phyloP scores from a whole-genome alignment of 1,140 invertebrate genomes.

The Saccostrea cuccullata region DNA sequence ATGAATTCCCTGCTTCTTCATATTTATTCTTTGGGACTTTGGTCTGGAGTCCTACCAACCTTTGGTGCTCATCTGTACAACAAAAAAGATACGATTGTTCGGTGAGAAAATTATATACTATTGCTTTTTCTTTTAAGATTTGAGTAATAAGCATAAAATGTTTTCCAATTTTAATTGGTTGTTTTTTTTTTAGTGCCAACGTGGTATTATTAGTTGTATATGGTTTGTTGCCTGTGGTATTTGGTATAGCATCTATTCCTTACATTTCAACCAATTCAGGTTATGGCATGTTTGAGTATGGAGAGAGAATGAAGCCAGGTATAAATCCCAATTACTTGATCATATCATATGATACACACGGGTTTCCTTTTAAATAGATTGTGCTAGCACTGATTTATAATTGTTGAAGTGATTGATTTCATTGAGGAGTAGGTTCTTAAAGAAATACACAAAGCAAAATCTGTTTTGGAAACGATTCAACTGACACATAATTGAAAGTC shows the following conservation, averaged over 20 bases:
- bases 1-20: constrained; percentile 71
- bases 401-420: too few species aligned
- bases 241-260: constrained; percentile 63
- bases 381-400: too few species aligned
- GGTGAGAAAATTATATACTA: constrained; percentile 56
- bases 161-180: too few species aligned
- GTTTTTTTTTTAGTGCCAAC: constrained; percentile 53
- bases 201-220: constrained; percentile 60
- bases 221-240: constrained; percentile 61
- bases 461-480: too few species aligned
- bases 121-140: too few species aligned
- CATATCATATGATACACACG: too few species aligned
- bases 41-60: constrained; percentile 71
- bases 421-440: too few species aligned
- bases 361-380: too few species aligned
- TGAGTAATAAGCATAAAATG: too few species aligned
- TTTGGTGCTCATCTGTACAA: constrained; percentile 70
- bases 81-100: constrained; percentile 69
- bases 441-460: too few species aligned
- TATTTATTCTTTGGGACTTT: constrained; percentile 71
- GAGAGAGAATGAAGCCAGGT: not conserved
- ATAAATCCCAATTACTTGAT: not conserved
- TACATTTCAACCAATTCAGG: constrained; percentile 48
- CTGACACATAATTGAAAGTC: too few species aligned
- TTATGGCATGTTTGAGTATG: constrained; percentile 12